Base-by-base conservation (phyloP, 2,888 invertebrate genomes). In the Cistogaster globosa region DNA sequence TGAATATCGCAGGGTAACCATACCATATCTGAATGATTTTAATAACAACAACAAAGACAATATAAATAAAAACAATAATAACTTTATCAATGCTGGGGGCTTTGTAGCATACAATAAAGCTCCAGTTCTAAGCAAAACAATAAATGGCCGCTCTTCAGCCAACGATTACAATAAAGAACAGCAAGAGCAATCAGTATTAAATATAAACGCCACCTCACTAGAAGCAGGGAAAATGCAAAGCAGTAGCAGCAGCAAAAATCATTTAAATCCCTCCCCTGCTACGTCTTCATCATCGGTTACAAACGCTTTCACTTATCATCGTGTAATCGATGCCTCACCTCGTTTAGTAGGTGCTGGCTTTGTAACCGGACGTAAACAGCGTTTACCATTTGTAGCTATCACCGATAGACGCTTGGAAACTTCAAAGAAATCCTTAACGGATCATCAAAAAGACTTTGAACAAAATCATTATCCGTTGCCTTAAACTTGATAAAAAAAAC, bases 401-500 rank as follows among this genome's bases (percentile, higher is more conserved):
- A 92, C 92, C 74, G 92, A 92, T 86, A 90, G 92, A 38, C 90
- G 92, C n/a, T 88, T 92, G 74, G 92, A 92, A 79, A 90, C 89
- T 69, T 88, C 91, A 22, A 90, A 90, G 86, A 91, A 89, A 87
- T 76, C 88, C 87, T 77, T 88, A 67, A 80, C 83, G 58, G 90
- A 89, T 81, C 90, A 88, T 68, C 91, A 90, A 87, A 91, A 90
- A 87, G 91, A 92, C 89, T 91, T 90, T 88, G 91, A 92, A 90
- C 91, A 92, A 88, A 92, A 92, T 89, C 90, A 91, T 89, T 92
- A 90, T 90, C 92, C 92, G 88, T 90, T 92, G 91, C 92, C 92
- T 91, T 92, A 90, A 90, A 90, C 86, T 85, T 79, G 65, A 71
- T 60, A 69, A 81, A 26, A 78, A 60, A 69, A 71, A 51, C 51